A percentile compares a stretch with the other conserved stretches of the same genome.
These are phyloP conservation scores for Sardina pilchardus DNA, from an alignment of 2,113 vertebrate species.

Conservation along the genomic window DNA sequence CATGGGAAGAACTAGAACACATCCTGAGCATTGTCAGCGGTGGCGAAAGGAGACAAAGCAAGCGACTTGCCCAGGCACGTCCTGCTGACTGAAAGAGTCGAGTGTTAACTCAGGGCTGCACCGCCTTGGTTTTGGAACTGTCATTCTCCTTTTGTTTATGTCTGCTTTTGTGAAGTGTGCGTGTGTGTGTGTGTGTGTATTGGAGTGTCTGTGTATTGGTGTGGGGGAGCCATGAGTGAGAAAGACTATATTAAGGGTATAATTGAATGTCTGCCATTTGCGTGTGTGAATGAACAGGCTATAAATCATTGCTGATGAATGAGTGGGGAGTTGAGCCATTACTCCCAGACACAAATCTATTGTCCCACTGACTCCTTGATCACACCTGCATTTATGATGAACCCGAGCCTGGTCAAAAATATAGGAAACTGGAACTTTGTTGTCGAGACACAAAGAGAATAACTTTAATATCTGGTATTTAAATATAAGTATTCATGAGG, in stretches of 20 bases:
- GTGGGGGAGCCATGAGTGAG: not conserved
- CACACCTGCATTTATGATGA: not conserved
- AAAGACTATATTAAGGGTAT: not conserved
- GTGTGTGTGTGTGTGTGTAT: not conserved
- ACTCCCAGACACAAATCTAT: not conserved
- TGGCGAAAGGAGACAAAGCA: not conserved
- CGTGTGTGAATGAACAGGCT: not conserved
- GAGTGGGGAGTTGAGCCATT: not conserved
- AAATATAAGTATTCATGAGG: not conserved
- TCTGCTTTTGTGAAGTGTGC: not conserved
- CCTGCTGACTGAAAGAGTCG: conserved; percentile 1
- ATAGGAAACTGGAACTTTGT: not conserved
- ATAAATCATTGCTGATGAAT: not conserved
- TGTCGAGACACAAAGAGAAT: too few relatives aligned
- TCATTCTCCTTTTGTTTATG: not conserved
- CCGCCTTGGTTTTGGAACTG: not conserved
- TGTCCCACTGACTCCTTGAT: not conserved
- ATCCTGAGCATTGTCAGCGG: conserved; percentile 27
- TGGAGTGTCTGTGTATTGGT: not conserved
- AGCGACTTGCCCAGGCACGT: conserved; percentile 44
- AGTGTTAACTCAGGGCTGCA: not conserved
- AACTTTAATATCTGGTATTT: not conserved
- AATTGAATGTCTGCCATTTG: not conserved
- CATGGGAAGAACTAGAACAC: conserved; percentile 40
- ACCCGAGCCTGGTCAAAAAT: not conserved